These are phyloP conservation scores for Poecilia picta DNA, from an alignment of 2,797 vertebrate genomes.

Conservation along the genomic window DNA sequence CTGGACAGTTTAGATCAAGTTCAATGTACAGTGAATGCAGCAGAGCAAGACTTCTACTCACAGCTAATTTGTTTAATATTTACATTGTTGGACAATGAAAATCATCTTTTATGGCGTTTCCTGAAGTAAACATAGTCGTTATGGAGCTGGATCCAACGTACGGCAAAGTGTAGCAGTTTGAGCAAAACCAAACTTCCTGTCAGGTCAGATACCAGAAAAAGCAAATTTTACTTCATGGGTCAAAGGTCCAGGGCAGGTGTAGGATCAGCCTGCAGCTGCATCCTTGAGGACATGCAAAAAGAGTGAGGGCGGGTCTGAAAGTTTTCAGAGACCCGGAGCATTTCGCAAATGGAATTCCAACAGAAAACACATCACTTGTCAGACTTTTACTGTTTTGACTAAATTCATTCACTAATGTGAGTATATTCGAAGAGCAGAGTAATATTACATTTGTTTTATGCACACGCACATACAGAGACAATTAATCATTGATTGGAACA, in stretches of 20 bases:
- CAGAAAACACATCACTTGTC: background rate
- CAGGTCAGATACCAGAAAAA: constrained; percentile 39
- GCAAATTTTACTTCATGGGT: constrained; percentile 58
- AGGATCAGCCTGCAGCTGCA: constrained; percentile 64
- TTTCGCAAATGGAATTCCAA: background rate
- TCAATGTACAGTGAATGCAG: constrained; percentile 28
- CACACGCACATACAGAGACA: constrained; percentile 36
- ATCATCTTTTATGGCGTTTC: background rate
- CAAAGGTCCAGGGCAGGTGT: constrained; percentile 71
- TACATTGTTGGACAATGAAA: background rate
- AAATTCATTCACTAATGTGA: constrained; percentile 37
- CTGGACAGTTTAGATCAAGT: constrained; percentile 55
- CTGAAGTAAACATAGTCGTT: background rate
- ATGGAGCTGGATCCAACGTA: background rate
- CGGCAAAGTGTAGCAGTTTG: background rate
- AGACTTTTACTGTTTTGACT: constrained; percentile 15
- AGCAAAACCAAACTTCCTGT: constrained; percentile 37
- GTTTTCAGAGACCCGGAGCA: constrained; percentile 23
- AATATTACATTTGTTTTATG: constrained; percentile 25
- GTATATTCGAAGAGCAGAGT: constrained; percentile 33
- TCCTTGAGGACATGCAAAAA: constrained; percentile 57
- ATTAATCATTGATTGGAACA: constrained; percentile 71
- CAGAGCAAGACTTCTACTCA: background rate
- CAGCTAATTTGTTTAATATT: background rate
- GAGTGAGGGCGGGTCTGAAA: constrained; percentile 1